These are phyloP conservation scores for Polietes domitor DNA, from an alignment of 2,888 invertebrate genomes.

Conservation along the genomic window DNA sequence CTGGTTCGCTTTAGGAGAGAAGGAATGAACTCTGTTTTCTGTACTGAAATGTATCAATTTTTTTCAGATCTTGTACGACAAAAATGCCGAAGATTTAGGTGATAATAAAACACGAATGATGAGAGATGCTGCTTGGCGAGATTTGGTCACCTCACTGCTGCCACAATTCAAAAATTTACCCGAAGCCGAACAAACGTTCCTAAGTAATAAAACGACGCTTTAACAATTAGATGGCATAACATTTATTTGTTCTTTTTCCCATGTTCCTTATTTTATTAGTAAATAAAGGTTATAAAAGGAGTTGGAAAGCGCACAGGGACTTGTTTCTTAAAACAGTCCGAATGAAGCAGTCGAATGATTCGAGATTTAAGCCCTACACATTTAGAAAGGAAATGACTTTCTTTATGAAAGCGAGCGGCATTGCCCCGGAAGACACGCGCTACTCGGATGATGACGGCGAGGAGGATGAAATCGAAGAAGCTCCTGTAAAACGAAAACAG, in stretches of 20 bases:
- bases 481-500: background rate
- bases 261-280: too few relatives aligned
- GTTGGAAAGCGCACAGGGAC: background rate
- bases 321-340: background rate
- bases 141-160: background rate
- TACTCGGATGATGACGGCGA: background rate
- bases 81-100: too few relatives aligned
- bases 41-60: too few relatives aligned
- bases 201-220: background rate
- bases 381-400: conserved; percentile 73
- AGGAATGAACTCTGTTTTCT: too few relatives aligned
- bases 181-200: background rate
- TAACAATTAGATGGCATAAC: too few relatives aligned
- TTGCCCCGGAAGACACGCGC: conserved; percentile 60
- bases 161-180: background rate
- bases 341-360: background rate
- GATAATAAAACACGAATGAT: too few relatives aligned
- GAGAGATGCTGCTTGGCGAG: background rate
- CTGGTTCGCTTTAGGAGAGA: too few relatives aligned
- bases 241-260: too few relatives aligned
- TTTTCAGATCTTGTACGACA: too few relatives aligned
- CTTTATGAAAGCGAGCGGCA: conserved; percentile 53
- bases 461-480: background rate
- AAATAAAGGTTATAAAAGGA: background rate
- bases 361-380: conserved; percentile 70